Conservation (phyloP, 2,888 invertebrate species). For the Ophion obscuratus region DNA sequence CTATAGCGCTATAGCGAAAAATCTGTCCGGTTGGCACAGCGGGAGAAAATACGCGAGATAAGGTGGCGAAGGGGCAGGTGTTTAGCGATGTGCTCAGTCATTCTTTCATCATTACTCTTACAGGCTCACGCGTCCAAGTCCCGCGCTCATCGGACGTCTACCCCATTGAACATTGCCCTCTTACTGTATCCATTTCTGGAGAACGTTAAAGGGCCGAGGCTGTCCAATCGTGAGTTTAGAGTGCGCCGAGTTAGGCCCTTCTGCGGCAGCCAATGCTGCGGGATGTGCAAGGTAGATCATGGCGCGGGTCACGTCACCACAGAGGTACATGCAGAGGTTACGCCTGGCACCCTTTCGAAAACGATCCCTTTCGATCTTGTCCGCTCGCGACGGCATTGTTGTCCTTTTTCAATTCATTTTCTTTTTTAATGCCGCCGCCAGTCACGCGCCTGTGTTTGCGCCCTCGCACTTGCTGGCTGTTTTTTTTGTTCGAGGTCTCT, state of each 20-base stretch:
- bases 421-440: neutral
- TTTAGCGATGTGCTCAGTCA: conserved; percentile 81
- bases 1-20: conserved; percentile 75
- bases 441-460: conserved; percentile 3
- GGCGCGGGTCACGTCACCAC: conserved; percentile 64
- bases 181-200: neutral
- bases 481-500: neutral
- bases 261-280: neutral
- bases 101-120: conserved; percentile 81
- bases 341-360: conserved; percentile 60
- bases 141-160: neutral
- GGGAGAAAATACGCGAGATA: conserved; percentile 78
- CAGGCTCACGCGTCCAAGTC: conserved; percentile 64
- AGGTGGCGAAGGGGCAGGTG: conserved; percentile 82
- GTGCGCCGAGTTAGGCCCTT: conserved; percentile 6
- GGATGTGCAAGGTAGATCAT: conserved; percentile 47
- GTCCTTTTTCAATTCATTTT: conserved; percentile 1
- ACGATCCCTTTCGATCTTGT: conserved; percentile 61
- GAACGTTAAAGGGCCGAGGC: neutral
- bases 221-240: neutral
- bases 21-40: conserved; percentile 77
- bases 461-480: neutral
- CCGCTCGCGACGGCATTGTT: conserved; percentile 43
- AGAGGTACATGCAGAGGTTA: conserved; percentile 58
- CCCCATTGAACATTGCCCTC: conserved; percentile 1